Conservation (phyloP, 2,888 invertebrate species). For the Dioctria linearis region DNA sequence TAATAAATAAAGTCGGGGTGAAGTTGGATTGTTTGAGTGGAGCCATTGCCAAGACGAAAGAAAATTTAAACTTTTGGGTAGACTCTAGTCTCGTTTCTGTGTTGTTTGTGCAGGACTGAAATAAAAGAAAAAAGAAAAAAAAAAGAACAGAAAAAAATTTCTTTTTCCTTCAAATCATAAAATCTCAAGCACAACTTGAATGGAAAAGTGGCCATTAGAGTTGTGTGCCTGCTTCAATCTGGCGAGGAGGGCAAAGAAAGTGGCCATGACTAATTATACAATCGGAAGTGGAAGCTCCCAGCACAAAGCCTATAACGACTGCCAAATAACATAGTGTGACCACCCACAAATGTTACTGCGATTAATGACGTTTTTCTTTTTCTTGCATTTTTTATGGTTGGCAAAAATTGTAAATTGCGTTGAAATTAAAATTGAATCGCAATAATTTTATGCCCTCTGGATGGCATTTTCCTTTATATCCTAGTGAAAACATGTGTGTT, state of each 20-base stretch:
- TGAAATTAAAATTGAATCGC: too few relatives aligned
- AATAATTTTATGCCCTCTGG: too few relatives aligned
- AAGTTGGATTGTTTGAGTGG: too few relatives aligned
- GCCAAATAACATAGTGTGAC: background rate
- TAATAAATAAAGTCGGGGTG: too few relatives aligned
- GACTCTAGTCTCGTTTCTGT: background rate
- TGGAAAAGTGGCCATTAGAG: background rate
- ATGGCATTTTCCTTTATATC: too few relatives aligned
- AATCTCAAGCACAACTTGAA: background rate
- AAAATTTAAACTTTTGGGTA: too few relatives aligned
- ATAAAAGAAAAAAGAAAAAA: background rate
- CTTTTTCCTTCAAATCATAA: background rate
- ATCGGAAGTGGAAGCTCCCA: conserved; percentile 4
- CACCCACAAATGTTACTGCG: background rate
- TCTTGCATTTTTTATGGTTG: background rate
- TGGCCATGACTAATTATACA: conserved; percentile 7
- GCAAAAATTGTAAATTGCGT: too few relatives aligned
- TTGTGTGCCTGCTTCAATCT: background rate
- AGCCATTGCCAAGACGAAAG: too few relatives aligned
- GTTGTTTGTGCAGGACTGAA: conserved; percentile 11
- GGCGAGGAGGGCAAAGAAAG: background rate
- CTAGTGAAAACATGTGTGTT: too few relatives aligned
- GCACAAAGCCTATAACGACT: background rate
- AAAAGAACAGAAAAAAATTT: background rate
- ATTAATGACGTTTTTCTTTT: background rate